phyloP scores from a whole-genome alignment of 2,113 vertebrate genomes.

The Oncorhynchus mykiss region DNA sequence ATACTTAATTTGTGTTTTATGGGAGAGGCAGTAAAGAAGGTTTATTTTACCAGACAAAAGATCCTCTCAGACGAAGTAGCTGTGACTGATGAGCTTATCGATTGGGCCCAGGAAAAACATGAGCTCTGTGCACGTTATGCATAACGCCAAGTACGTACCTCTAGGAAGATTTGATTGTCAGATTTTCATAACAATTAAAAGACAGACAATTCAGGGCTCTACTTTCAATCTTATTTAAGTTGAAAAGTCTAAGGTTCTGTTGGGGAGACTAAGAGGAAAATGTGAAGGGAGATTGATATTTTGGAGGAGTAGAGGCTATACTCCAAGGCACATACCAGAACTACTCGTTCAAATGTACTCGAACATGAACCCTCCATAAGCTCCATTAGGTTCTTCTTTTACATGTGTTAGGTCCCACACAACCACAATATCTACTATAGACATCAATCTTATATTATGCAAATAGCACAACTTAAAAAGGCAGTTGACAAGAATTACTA shows the following conservation, averaged over 20 bases:
- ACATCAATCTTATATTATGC: too few species aligned
- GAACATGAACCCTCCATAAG: too few species aligned
- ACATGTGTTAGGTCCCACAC: too few species aligned
- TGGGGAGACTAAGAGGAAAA: background rate
- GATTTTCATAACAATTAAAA: background rate
- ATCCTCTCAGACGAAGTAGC: background rate
- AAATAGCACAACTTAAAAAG: too few species aligned
- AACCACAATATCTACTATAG: too few species aligned
- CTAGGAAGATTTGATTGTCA: background rate
- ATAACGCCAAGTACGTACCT: background rate
- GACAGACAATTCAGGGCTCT: background rate
- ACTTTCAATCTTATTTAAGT: background rate
- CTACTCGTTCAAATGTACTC: too few species aligned
- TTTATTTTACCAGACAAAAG: background rate
- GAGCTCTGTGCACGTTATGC: background rate
- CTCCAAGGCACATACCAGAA: too few species aligned
- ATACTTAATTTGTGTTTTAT: background rate
- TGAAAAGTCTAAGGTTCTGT: background rate
- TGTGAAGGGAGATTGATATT: too few species aligned
- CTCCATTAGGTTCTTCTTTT: too few species aligned
- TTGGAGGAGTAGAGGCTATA: too few species aligned
- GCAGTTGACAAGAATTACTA: too few species aligned
- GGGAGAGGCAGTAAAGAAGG: background rate
- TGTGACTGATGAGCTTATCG: background rate
- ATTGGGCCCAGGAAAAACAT: background rate